Evolutionary conservation across 1,140 invertebrate species (phyloP).

Genomic region (Samia ricini): DNA sequence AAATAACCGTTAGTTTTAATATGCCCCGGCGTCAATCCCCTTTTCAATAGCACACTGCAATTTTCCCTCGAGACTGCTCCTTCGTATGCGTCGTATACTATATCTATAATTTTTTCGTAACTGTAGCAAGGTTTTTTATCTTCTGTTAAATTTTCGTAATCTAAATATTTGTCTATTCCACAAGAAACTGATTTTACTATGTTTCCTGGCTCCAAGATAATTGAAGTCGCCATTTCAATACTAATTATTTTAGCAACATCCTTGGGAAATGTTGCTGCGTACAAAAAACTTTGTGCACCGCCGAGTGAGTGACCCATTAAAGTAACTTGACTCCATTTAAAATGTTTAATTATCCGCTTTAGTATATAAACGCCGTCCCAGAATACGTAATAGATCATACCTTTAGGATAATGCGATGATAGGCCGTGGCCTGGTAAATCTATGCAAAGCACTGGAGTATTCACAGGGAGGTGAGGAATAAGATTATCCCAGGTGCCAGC

Average conservation of each 20-base stretch:
- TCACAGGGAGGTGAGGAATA: conserved; percentile 82
- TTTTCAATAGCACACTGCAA: conserved; percentile 83
- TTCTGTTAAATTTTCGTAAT: conserved; percentile 82
- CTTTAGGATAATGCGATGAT: conserved; percentile 87
- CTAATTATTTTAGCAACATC: conserved; percentile 85
- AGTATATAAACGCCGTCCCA: conserved; percentile 88
- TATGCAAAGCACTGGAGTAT: conserved; percentile 83
- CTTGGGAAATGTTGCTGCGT: conserved; percentile 86
- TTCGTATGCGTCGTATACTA: conserved; percentile 84
- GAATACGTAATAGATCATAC: conserved; percentile 87
- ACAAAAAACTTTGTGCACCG: conserved; percentile 88
- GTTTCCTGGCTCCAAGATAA: conserved; percentile 78
- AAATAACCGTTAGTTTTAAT: conserved; percentile 75
- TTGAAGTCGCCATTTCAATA: conserved; percentile 87
- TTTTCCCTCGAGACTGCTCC: conserved; percentile 82
- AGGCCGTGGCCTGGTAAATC: conserved; percentile 90
- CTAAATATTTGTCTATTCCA: conserved; percentile 82
- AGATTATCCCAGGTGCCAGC: conserved; percentile 90
- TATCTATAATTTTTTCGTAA: conserved; percentile 86
- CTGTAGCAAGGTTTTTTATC: conserved; percentile 83
- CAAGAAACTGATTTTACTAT: conserved; percentile 77
- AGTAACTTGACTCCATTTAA: conserved; percentile 87
- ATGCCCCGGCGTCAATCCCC: conserved; percentile 81
- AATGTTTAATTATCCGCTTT: conserved; percentile 86
- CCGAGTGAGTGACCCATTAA: conserved; percentile 91